Percentiles rank a stretch among this genome's conserved stretches.
phyloP scores from a whole-genome alignment of 2,888 invertebrate species.

The Agrotis exclamationis region DNA sequence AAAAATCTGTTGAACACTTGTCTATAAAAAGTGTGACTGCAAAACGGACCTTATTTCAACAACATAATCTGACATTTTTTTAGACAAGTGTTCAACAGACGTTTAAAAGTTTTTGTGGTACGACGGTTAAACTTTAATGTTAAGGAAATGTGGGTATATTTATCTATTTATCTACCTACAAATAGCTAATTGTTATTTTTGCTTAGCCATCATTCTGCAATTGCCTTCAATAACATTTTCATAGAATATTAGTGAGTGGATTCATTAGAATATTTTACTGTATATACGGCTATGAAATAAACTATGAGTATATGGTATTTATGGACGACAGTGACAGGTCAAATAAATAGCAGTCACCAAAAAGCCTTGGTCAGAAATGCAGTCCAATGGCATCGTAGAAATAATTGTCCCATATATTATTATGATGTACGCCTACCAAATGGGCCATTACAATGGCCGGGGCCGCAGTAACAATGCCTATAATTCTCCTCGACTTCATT shows the following conservation, averaged over 20 bases:
- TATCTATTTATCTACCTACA: no score
- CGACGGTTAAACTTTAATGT: neutral
- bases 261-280: slow-evolving; percentile 13
- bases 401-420: slow-evolving; percentile 88
- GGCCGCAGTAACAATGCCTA: slow-evolving; percentile 89
- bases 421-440: slow-evolving; percentile 88
- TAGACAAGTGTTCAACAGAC: no score
- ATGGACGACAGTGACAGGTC: slow-evolving; percentile 42
- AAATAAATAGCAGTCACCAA: slow-evolving; percentile 70
- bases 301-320: slow-evolving; percentile 39
- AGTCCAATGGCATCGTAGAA: slow-evolving; percentile 80
- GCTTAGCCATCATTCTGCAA: neutral
- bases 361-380: slow-evolving; percentile 79
- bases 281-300: slow-evolving; percentile 20
- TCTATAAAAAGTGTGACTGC: no score
- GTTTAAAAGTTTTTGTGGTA: no score
- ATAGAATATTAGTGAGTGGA: neutral
- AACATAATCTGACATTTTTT: no score
- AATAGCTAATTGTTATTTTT: neutral
- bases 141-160: neutral
- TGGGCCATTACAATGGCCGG: slow-evolving; percentile 86
- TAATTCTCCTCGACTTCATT: slow-evolving; percentile 91
- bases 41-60: no score
- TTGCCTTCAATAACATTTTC: neutral
- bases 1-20: no score